Evolutionary conservation across 2,797 vertebrate species (phyloP).

Genomic region (Mus minutoides): DNA sequence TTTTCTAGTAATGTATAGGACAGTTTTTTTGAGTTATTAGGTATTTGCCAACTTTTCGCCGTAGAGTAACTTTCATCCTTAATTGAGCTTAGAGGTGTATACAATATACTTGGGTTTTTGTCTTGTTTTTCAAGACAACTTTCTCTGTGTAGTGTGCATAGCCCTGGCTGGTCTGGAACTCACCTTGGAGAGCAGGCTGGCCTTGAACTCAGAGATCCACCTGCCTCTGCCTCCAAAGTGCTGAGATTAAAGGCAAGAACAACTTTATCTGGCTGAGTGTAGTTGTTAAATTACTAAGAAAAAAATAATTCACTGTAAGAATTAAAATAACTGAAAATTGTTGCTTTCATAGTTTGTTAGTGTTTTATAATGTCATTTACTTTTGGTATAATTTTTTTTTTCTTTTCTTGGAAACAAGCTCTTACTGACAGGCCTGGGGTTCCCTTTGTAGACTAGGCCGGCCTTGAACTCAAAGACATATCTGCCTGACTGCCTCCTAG

Average conservation of each 20-base stretch:
- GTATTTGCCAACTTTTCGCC: not conserved
- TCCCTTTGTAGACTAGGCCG: not conserved
- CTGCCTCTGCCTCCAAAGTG: not conserved
- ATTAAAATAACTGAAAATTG: conserved; percentile 6
- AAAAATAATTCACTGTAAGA: conserved; percentile 7
- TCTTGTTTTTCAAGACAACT: not conserved
- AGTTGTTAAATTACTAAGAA: not conserved
- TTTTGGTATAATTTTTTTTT: not conserved
- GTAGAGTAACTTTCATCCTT: conserved; percentile 1
- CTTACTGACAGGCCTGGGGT: not conserved
- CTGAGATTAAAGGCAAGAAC: not conserved
- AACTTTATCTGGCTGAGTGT: not conserved
- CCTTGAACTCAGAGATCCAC: not conserved
- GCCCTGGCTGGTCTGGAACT: not conserved
- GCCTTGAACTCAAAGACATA: not conserved
- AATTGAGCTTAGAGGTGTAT: not conserved
- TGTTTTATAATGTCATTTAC: conserved; percentile 18
- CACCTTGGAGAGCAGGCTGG: not conserved
- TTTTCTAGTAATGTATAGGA: not conserved
- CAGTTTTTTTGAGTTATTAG: conserved; percentile 54
- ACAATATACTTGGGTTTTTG: not conserved
- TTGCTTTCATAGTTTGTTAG: conserved; percentile 22
- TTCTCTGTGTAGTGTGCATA: not conserved
- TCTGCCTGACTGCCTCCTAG: not conserved
- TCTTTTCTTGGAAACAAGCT: not conserved